Evolutionary conservation across 2,888 invertebrate species (phyloP).

Genomic region (Callimorpha dominula): DNA sequence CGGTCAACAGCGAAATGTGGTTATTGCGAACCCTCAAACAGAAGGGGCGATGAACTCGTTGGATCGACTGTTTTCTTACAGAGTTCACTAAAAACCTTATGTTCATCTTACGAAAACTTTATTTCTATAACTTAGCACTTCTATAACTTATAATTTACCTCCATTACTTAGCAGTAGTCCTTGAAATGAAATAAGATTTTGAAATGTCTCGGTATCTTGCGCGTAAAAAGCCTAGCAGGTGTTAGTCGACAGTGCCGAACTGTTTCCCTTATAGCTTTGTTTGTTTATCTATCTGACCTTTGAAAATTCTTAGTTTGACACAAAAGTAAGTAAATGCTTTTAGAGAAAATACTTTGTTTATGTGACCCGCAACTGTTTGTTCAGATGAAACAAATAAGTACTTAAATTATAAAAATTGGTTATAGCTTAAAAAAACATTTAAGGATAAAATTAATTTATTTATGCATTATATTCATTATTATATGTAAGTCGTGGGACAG

Average conservation of each 20-base stretch:
- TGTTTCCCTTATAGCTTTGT: neutral
- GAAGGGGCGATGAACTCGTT: conserved; percentile 27
- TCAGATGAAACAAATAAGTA: neutral
- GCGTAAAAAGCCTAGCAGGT: neutral
- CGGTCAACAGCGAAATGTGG: conserved; percentile 35
- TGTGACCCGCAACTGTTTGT: neutral
- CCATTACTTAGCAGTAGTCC: neutral
- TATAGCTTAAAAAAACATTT: no score
- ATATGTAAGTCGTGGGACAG: no score
- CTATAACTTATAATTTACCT: neutral
- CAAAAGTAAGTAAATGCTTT: neutral
- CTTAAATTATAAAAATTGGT: no score
- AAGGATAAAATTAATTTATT: no score
- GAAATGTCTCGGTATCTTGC: neutral
- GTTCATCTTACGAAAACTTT: neutral
- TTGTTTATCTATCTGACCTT: neutral
- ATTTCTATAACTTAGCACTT: neutral
- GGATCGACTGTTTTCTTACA: conserved; percentile 9
- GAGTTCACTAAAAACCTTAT: conserved; percentile 9
- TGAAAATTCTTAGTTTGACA: neutral
- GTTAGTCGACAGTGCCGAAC: neutral
- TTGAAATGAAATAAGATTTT: neutral
- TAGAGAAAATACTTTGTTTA: neutral
- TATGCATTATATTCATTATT: no score
- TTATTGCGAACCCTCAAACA: conserved; percentile 17